These are phyloP conservation scores for Mobula birostris DNA, from an alignment of 2,113 vertebrate species.

Conservation along the genomic window DNA sequence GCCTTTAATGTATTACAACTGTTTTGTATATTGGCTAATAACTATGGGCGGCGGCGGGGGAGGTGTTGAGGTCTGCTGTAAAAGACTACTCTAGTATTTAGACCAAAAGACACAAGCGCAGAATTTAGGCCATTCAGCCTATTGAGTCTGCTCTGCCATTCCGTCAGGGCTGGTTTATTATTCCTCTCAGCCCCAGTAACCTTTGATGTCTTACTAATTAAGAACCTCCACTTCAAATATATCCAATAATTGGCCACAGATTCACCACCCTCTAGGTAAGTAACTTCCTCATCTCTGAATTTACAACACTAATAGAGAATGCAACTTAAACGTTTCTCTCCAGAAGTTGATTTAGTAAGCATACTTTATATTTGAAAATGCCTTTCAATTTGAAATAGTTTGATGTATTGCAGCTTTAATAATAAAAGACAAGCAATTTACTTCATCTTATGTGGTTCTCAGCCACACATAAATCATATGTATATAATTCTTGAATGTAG, in stretches of 20 bases:
- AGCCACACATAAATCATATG: not conserved
- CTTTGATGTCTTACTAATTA: too few species aligned
- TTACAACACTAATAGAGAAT: not conserved
- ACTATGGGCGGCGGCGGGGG: not conserved
- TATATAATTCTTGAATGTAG: not conserved
- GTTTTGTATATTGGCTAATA: not conserved
- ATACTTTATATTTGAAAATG: not conserved
- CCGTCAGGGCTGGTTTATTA: too few species aligned
- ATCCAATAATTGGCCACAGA: too few species aligned
- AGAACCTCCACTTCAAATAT: too few species aligned
- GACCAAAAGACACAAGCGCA: too few species aligned
- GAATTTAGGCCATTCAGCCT: too few species aligned
- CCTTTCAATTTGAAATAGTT: not conserved
- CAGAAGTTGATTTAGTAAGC: not conserved
- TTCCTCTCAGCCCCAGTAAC: too few species aligned
- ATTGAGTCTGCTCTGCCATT: too few species aligned
- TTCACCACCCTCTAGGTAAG: too few species aligned
- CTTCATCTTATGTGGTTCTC: not conserved
- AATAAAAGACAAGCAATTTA: not conserved
- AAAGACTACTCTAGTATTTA: not conserved
- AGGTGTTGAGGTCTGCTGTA: too few species aligned
- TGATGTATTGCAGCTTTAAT: not conserved
- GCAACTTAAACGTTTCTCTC: not conserved
- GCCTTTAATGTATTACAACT: not conserved
- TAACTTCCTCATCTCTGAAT: too few species aligned